These are phyloP conservation scores for Endotricha flammealis DNA, from an alignment of 2,888 invertebrate genomes.

Conservation along the genomic window DNA sequence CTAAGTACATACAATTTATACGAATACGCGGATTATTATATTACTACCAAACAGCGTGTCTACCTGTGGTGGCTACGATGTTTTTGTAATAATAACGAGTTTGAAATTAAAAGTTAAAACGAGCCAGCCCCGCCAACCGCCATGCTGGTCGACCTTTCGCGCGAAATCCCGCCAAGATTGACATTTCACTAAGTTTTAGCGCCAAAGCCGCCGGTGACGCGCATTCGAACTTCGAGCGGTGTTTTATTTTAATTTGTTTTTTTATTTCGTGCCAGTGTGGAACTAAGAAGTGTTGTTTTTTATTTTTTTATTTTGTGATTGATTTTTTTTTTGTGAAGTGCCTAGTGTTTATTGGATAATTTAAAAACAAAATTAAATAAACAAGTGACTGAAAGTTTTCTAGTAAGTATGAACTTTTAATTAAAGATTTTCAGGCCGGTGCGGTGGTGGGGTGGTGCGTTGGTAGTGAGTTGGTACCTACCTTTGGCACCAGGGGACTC, in stretches of 20 bases:
- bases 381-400: not conserved
- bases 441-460: too few species aligned
- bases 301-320: not conserved
- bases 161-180: constrained; percentile 39
- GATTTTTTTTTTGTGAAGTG: not conserved
- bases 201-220: constrained; percentile 35
- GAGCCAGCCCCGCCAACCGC: constrained; percentile 38
- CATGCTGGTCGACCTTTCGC: constrained; percentile 39
- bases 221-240: constrained; percentile 2
- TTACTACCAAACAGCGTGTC: too few species aligned
- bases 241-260: not conserved
- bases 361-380: too few species aligned
- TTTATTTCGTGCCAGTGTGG: constrained; percentile 1
- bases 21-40: too few species aligned
- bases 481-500: too few species aligned
- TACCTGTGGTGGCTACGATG: too few species aligned
- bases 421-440: too few species aligned
- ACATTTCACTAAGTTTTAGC: constrained; percentile 61
- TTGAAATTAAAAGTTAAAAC: constrained; percentile 12
- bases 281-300: not conserved
- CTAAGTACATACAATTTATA: too few species aligned
- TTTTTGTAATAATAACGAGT: too few species aligned
- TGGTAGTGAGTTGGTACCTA: too few species aligned
- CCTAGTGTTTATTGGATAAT: too few species aligned
- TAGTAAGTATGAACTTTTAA: too few species aligned